A percentile compares a stretch with the other conserved stretches of the same genome.
phyloP scores from a whole-genome alignment of 2,888 invertebrate species.

The Conistra vaccinii region DNA sequence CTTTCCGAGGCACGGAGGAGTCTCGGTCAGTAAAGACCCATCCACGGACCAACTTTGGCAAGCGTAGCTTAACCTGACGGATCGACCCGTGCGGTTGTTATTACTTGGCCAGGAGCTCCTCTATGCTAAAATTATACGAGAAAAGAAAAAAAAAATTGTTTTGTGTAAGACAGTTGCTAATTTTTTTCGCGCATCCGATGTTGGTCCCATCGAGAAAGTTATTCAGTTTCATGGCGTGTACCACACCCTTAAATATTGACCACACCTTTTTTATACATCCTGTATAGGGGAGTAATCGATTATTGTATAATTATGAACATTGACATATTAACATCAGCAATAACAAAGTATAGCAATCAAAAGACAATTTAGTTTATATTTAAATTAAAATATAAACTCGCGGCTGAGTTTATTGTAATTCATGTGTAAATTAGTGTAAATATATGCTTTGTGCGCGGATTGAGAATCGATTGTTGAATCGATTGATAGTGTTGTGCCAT shows the following conservation, averaged over 20 bases:
- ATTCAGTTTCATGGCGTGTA: too few relatives aligned
- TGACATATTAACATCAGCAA: constrained; percentile 48
- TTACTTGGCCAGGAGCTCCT: too few relatives aligned
- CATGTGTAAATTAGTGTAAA: constrained; percentile 55
- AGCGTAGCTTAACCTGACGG: too few relatives aligned
- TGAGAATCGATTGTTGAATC: constrained; percentile 19
- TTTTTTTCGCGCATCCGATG: too few relatives aligned
- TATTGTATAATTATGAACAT: background rate
- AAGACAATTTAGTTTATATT: constrained; percentile 59
- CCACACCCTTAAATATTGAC: background rate
- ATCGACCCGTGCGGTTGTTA: too few relatives aligned
- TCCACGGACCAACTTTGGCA: too few relatives aligned
- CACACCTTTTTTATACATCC: background rate
- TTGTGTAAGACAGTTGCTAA: too few relatives aligned
- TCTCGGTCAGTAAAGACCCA: too few relatives aligned
- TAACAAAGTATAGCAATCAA: constrained; percentile 58
- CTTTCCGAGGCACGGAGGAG: too few relatives aligned
- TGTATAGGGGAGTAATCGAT: background rate
- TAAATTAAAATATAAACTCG: constrained; percentile 15
- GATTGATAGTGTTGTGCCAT: constrained; percentile 28
- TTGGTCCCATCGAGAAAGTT: background rate
- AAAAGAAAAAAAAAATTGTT: background rate
- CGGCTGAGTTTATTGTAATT: constrained; percentile 10
- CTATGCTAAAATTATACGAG: too few relatives aligned
- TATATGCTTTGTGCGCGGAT: constrained; percentile 47